Conservation (phyloP, 92 coral and sea anemone species). For the Porites cylindrica region DNA sequence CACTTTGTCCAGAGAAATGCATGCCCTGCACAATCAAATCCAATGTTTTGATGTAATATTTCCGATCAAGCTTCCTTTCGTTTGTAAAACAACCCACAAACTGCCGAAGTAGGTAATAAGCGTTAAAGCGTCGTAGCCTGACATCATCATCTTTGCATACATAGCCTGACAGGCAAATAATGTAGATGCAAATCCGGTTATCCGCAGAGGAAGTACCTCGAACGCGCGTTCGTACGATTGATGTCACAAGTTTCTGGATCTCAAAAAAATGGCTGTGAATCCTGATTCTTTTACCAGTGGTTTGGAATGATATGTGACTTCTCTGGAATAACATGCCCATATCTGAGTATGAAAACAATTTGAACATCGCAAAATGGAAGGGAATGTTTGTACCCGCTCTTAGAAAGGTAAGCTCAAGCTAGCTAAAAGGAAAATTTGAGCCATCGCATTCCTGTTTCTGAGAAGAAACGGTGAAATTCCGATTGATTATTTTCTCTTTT, state of each 20-base stretch:
- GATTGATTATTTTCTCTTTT: constrained; percentile 23
- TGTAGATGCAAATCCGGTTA: constrained; percentile 42
- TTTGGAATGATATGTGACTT: constrained; percentile 80
- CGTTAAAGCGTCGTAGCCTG: constrained; percentile 18
- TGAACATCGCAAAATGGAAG: constrained; percentile 91
- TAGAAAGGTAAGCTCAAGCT: constrained; percentile 78
- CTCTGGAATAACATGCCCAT: constrained; percentile 84
- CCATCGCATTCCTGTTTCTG: constrained; percentile 31
- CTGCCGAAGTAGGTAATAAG: constrained; percentile 44
- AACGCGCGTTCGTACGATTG: constrained; percentile 2
- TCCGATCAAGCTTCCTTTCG: constrained; percentile 47
- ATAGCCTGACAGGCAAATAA: constrained; percentile 36
- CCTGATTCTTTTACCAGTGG: constrained; percentile 35
- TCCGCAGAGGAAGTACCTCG: constrained; percentile 28
- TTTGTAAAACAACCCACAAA: constrained; percentile 41
- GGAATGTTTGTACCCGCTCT: constrained; percentile 90
- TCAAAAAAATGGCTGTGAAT: constrained; percentile 39
- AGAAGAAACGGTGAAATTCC: constrained; percentile 27
- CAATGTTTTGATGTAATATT: constrained; percentile 59
- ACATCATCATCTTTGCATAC: constrained; percentile 19
- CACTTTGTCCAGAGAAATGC: constrained; percentile 9
- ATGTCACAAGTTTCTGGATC: constrained; percentile 32
- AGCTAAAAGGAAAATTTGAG: constrained; percentile 18
- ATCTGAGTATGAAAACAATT: constrained; percentile 86
- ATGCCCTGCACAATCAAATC: constrained; percentile 26